phyloP scores from a whole-genome alignment of 1,140 invertebrate species.

The Eupristina koningsbergeri region DNA sequence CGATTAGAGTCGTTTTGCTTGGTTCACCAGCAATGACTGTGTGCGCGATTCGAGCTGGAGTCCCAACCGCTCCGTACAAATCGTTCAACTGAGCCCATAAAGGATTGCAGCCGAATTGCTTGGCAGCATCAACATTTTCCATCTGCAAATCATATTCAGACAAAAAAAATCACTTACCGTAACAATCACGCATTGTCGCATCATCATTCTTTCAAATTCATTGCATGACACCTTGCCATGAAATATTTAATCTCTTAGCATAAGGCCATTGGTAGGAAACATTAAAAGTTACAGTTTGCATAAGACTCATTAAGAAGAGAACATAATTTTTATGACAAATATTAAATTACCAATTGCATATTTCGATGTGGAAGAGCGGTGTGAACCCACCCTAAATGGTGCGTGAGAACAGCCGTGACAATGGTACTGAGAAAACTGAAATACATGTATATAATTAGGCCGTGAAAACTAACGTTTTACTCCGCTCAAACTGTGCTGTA shows the following conservation, averaged over 20 bases:
- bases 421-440: conserved; percentile 91
- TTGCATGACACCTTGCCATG: no score
- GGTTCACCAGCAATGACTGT: conserved; percentile 85
- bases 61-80: conserved; percentile 86
- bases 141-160: conserved; percentile 70
- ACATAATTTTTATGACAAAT: neutral
- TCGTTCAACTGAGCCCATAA: conserved; percentile 90
- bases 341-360: conserved; percentile 61
- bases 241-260: no score
- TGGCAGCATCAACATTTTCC: conserved; percentile 58
- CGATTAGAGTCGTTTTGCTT: conserved; percentile 78
- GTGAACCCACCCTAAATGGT: conserved; percentile 92
- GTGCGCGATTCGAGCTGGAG: conserved; percentile 81
- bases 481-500: no score
- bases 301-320: neutral
- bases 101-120: conserved; percentile 80
- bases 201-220: no score
- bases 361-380: conserved; percentile 75
- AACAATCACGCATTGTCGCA: neutral
- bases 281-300: no score
- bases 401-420: conserved; percentile 88
- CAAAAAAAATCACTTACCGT: no score
- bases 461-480: neutral
- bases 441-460: neutral
- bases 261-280: no score